Percentiles rank a stretch among this genome's conserved stretches.
Evolutionary conservation across 1,140 invertebrate species (phyloP).

Genomic region (Lordiphosa collinella): DNA sequence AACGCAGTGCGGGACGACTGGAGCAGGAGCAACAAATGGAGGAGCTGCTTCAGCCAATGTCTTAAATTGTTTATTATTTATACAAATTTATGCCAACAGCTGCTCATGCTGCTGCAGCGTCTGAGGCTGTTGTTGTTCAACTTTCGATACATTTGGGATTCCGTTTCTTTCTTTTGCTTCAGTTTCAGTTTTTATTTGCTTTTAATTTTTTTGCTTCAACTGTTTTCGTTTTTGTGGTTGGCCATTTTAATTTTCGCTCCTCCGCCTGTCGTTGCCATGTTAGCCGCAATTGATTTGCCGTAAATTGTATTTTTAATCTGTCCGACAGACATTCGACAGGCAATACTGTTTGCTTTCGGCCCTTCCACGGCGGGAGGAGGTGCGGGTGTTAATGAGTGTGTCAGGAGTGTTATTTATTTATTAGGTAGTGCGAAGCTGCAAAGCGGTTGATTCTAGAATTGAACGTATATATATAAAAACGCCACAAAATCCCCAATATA

Average conservation of each 20-base stretch:
- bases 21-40: background rate
- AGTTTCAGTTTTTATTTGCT: slow-evolving; percentile 44
- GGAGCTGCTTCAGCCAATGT: background rate
- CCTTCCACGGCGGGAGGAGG: background rate
- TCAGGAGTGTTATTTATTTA: slow-evolving; percentile 53
- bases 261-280: slow-evolving; percentile 48
- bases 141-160: background rate
- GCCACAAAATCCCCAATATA: background rate
- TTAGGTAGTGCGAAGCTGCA: slow-evolving; percentile 12
- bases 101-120: slow-evolving; percentile 33
- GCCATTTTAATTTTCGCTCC: slow-evolving; percentile 58
- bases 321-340: slow-evolving; percentile 40
- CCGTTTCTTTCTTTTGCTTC: slow-evolving; percentile 20
- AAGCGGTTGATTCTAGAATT: background rate
- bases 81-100: slow-evolving; percentile 70
- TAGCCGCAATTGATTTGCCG: slow-evolving; percentile 70
- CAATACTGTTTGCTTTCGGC: slow-evolving; percentile 22
- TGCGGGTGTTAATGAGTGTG: slow-evolving; percentile 50
- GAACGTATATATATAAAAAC: background rate
- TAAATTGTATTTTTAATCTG: slow-evolving; percentile 77
- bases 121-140: slow-evolving; percentile 8
- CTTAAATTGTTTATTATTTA: slow-evolving; percentile 67
- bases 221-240: slow-evolving; percentile 38
- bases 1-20: background rate
- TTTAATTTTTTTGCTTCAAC: slow-evolving; percentile 68